Base-by-base conservation (phyloP, 37 sponge, comb jelly and placozoan species). In the Theonella swinhoei region DNA sequence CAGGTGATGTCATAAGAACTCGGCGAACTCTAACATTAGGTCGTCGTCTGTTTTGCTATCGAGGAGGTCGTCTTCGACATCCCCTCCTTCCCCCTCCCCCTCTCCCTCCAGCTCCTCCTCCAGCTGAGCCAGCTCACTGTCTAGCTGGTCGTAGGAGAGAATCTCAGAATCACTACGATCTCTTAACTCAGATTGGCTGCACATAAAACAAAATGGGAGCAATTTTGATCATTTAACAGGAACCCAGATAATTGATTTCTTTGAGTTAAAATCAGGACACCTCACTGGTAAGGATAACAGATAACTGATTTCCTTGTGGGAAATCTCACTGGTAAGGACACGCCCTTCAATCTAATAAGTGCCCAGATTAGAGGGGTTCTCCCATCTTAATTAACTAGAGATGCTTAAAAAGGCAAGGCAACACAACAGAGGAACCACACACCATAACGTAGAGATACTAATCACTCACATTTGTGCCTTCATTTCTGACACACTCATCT, bases 11-110 rank as follows among this genome's bases (percentile, higher is more conserved):
- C 59, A 81, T 54, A 90, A 77, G 40, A 86, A 85, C 68, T 92
- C 92, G 43, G 87, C 92, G 58, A 92, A 73, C 28, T 92, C 88
- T 31, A 92, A 36, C 63, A 92, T 39, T 47, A 92, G 78, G 61
- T 92, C 92, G 61, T 92, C 92, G 42, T 92, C 77, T 24, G 73
- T 79, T 74, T 60, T 82, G 58, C 81, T 80, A 29, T 86, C 87
- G 1, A 34, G 19, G 29, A 84, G 75, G 11, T 47, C 54, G 66
- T 4, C 8, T 5, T 37, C 60, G 23, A 23, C 25, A 3, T 35
- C 4, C 76, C 73, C 23, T 5, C 30, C 40, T 38, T 34, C 66
- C 59, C 41, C 59, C 66, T 29, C 40, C 67, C 19, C 23, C 70
- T 59, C 82, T 5, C 32, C 83, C 14, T 71, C 74, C 28, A 62